Evolutionary conservation across 1,140 invertebrate genomes (phyloP).

Genomic region (Pseudomyrmex gracilis): DNA sequence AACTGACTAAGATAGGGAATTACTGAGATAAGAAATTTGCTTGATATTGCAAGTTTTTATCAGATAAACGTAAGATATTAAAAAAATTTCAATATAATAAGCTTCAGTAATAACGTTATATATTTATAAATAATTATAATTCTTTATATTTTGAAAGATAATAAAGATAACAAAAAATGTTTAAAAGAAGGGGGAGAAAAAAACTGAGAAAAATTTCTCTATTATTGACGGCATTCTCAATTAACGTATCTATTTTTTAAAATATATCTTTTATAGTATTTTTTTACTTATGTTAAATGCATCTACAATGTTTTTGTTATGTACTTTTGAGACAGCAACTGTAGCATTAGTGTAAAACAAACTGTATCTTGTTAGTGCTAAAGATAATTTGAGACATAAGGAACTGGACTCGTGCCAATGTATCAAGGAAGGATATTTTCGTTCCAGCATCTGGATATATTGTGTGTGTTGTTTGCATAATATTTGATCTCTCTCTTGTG

Average conservation of each 20-base stretch:
- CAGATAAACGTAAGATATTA: neutral
- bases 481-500: slow-evolving; percentile 25
- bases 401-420: slow-evolving; percentile 59
- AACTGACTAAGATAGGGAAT: neutral
- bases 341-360: neutral
- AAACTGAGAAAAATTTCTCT: neutral
- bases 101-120: no score
- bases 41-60: neutral
- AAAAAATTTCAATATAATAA: no score
- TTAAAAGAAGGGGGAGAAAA: neutral
- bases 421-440: slow-evolving; percentile 64
- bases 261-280: neutral
- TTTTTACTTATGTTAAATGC: neutral
- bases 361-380: slow-evolving; percentile 46
- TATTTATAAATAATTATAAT: neutral
- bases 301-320: neutral
- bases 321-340: neutral
- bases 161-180: neutral
- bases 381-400: slow-evolving; percentile 67
- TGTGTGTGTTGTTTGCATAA: slow-evolving; percentile 45
- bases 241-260: neutral
- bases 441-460: slow-evolving; percentile 61
- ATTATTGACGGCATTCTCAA: neutral
- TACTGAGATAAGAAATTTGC: slow-evolving; percentile 5
- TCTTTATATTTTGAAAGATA: neutral